Base-by-base conservation (phyloP, 2,113 vertebrate genomes). In the Sporophila hypoxantha region DNA sequence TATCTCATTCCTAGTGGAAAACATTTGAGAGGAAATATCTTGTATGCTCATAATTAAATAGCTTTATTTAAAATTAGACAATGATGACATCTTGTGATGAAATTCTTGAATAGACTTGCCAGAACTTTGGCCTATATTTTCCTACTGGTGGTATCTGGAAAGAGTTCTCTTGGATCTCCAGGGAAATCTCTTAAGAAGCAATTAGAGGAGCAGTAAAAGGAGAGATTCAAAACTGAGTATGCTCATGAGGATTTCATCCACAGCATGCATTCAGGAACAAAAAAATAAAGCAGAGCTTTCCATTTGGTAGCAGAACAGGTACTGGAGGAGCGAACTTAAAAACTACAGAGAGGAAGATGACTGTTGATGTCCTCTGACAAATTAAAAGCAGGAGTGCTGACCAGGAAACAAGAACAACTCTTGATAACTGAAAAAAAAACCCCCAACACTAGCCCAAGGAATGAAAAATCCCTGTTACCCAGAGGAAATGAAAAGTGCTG, bases 21-120 rank as follows among this genome's bases (percentile, higher is more conserved):
- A 46, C 79, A 77, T 82, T 90, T 89, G 34, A 75, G 25, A 74
- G 30, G 65, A 90, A 91, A 65, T 88, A 80, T 78, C 26, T 77
- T 47, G 75, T 89, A n/a, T 36, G 26, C 81, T 82, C 64, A 68
- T 86, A 92, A 85, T 88, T 94, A 60, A 64, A 70, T 61, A 94
- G 12, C n/a, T 82, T 7, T 76, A 39, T 87, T 88, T 92, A 78
- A 92, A 67, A 94, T n/a, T 93, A 79, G 60, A 68, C 53, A 94
- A 62, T n/a, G 50, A 78, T 91, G 68, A 76, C 67, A 87, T 82
- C 67, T 79, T 91, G 59, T 92, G 71, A 91, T 85, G 9, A 91
- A 92, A 76, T 76, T 46, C 11, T 89, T 91, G 32, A 85, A 71
- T 76, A 21, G 32, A n/a, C 77, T 85, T 89, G 76, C 17, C 36